Base-by-base conservation (phyloP, 2,113 vertebrate genomes). In the Peucedramus taeniatus region DNA sequence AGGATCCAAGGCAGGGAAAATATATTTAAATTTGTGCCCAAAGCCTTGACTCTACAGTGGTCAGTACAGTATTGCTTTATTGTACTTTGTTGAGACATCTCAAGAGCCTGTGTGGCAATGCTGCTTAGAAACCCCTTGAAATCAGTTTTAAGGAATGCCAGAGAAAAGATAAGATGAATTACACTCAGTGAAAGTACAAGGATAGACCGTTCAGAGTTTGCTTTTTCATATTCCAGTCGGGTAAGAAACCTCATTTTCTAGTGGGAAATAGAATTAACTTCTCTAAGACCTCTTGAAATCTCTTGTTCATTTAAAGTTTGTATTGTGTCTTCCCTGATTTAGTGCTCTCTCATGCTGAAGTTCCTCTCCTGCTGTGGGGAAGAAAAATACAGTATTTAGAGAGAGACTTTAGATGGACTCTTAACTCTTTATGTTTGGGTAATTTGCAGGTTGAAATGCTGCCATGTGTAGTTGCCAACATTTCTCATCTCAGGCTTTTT, bases 231-330 rank as follows among this genome's bases (percentile, higher is more conserved):
- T 91, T 95, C 75, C 26, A 71, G 56, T 68, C 87, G 92, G 44
- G 71, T 78, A 89, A 71, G 44, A 70, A 94, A 78, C 66, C 79
- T 94, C 19, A 75, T 93, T 94, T 95, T 71, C 72, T 90, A 42
- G 68, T 60, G 49, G 49, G 74, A 94, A 92, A 79, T 33, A 90
- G 82, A 95, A 90, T 92, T 93, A 87, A 49, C 76, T 96, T 93
- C 47, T 93, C 44, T 51, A 47, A 92, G 83, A 89, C 80, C 64
- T 78, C 86, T 88, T 83, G 88, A 94, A 95, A 68, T 89, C 90
- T 92, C 64, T 49, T 83, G 37, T 70, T 80, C 70, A 12, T 89
- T 94, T 88, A 40, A 78, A 93, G 83, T 88, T 92, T 89, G n/a
- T 78, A 28, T 92, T 90, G 76, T 70, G 51, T 90, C 42, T 86